Evolutionary conservation across 2,888 invertebrate genomes (phyloP).

Genomic region (Apamea monoglypha): DNA sequence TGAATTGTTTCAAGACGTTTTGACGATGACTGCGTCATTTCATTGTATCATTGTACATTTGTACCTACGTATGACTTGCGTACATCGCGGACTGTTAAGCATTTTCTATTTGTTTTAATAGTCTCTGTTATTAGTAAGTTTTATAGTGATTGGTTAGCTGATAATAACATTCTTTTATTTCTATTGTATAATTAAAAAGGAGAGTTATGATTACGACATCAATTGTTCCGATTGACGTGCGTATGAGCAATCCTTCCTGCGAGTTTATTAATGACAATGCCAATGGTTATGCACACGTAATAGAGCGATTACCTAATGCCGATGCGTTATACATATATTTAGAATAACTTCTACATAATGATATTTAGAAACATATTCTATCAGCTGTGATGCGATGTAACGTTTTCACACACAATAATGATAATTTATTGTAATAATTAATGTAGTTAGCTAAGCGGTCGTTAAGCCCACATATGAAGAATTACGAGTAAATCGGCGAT

Average conservation of each 20-base stretch:
- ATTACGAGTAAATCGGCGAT: neutral
- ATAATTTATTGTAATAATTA: slow-evolving; percentile 11
- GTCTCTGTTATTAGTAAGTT: slow-evolving; percentile 37
- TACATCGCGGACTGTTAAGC: slow-evolving; percentile 22
- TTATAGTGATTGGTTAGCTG: slow-evolving; percentile 34
- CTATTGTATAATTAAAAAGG: slow-evolving; percentile 62
- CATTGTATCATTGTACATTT: slow-evolving; percentile 18
- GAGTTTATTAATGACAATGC: slow-evolving; percentile 54
- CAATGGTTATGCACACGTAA: slow-evolving; percentile 52
- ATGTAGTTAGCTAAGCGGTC: neutral
- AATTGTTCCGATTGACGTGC: slow-evolving; percentile 62
- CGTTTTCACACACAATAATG: neutral
- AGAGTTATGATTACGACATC: slow-evolving; percentile 60
- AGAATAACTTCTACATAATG: slow-evolving; percentile 18
- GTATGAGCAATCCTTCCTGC: slow-evolving; percentile 56
- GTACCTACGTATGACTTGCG: slow-evolving; percentile 8
- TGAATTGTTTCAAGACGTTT: slow-evolving; percentile 27
- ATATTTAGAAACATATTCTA: slow-evolving; percentile 43
- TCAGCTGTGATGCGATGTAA: slow-evolving; percentile 24
- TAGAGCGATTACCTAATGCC: slow-evolving; percentile 47
- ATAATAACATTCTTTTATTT: slow-evolving; percentile 48
- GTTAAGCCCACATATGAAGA: neutral
- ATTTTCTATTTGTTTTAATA: slow-evolving; percentile 34
- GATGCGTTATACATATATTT: slow-evolving; percentile 8
- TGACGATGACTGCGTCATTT: slow-evolving; percentile 24